These are phyloP conservation scores for Bombus consobrinus DNA, from an alignment of 1,140 invertebrate species.

Conservation along the genomic window DNA sequence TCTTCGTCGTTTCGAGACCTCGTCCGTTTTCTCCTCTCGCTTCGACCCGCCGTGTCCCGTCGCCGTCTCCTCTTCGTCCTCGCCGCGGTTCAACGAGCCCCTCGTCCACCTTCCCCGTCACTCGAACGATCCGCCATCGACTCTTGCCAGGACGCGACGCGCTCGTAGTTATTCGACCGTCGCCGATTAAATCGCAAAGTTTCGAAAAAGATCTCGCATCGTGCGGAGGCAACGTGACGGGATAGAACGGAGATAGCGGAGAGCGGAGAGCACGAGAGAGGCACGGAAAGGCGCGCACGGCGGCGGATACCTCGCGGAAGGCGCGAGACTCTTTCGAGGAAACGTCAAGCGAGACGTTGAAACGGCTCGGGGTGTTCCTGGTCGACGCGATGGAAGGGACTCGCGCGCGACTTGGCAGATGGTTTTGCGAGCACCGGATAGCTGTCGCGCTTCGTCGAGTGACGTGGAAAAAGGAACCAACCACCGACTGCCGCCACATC, in stretches of 20 bases:
- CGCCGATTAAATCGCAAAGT: neutral
- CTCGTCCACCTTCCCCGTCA: too few species aligned
- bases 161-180: too few species aligned
- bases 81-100: too few species aligned
- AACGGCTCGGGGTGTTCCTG: constrained; percentile 61
- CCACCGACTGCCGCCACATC: constrained; percentile 5
- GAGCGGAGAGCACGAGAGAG: too few species aligned
- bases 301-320: neutral
- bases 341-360: constrained; percentile 55
- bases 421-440: constrained; percentile 62
- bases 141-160: too few species aligned
- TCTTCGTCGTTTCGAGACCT: neutral
- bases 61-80: too few species aligned
- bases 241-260: too few species aligned
- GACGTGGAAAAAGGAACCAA: constrained; percentile 64
- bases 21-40: neutral
- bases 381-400: constrained; percentile 51
- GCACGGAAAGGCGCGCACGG: too few species aligned
- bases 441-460: constrained; percentile 56
- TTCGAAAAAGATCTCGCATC: neutral
- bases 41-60: too few species aligned
- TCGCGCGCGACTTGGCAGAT: constrained; percentile 67
- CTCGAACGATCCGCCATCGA: too few species aligned
- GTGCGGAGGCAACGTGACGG: neutral
- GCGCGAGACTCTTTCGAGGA: constrained; percentile 18